Base-by-base conservation (phyloP, 2,797 vertebrate genomes). In the Thunnus albacares region DNA sequence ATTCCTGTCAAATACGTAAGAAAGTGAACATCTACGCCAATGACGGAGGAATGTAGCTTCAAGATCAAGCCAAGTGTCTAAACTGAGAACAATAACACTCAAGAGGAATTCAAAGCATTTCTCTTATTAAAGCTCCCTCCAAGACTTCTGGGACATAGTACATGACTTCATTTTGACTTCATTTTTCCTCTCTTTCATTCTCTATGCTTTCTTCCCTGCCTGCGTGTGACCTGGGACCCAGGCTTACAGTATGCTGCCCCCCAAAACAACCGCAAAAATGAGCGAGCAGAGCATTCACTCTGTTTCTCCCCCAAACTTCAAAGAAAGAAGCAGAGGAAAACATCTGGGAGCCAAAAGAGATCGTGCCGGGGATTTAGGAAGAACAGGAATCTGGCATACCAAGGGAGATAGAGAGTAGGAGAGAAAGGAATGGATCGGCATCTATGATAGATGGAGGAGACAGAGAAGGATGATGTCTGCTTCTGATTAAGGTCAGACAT, bases 281-380 rank as follows among this genome's bases (percentile, higher is more conserved):
- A 86, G 80, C 28, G 18, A 88, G 89, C 24, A 13, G 82, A 84
- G 73, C 79, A 66, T 86, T 75, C 20, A 52, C 69, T 90, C 72
- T 8, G 63, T 82, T 82, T 86, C 80, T 77, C 58, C 75, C 33
- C 15, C 15, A 79, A 77, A 90, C 92, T 88, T 94, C 93, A 94
- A 94, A 95, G 90, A 57, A 83, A 1, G 35, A 26, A 88, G 71
- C 66, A 59, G 74, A 80, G 80, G 77, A 73, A 87, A 93, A 93
- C 93, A 94, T 93, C 92, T 94, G 92, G 86, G 83, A 94, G 87
- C 84, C 88, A 90, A 94, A 88, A 88, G 80, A 90, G 77, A 87
- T 88, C 43, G 62, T 82, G 81, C 81, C 53, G 69, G 68, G 69
- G 79, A 85, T 77, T 84, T 73, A 72, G 84, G 80, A 88, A 82